Evolutionary conservation across 2,888 invertebrate genomes (phyloP).

Genomic region (Eremobia ochroleuca): DNA sequence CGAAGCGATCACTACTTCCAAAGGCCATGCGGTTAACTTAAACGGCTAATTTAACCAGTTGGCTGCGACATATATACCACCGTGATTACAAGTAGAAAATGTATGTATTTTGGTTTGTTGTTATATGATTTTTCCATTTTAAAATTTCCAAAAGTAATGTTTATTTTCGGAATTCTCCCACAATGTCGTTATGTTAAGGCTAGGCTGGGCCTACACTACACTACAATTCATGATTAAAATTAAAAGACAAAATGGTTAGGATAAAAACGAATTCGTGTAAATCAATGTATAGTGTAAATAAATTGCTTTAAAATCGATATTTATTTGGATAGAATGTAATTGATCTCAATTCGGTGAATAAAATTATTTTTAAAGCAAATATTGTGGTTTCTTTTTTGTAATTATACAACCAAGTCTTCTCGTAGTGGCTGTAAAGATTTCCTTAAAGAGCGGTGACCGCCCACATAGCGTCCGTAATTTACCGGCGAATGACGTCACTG

Average conservation of each 20-base stretch:
- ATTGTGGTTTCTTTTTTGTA: conserved; percentile 7
- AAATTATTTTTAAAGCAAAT: conserved; percentile 66
- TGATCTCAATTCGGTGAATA: conserved; percentile 70
- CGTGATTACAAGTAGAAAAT: background rate
- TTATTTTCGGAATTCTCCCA: conserved; percentile 27
- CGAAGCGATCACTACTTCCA: too few species aligned
- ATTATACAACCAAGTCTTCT: background rate
- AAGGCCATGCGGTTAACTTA: too few species aligned
- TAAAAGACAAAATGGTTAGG: conserved; percentile 42
- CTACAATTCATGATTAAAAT: conserved; percentile 27
- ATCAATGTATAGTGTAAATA: conserved; percentile 68
- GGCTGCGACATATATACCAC: too few species aligned
- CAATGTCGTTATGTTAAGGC: conserved; percentile 12
- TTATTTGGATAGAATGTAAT: conserved; percentile 62
- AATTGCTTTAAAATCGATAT: conserved; percentile 53
- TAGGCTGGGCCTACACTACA: conserved; percentile 49
- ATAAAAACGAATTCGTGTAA: conserved; percentile 45
- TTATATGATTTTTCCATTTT: background rate
- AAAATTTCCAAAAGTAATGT: conserved; percentile 2
- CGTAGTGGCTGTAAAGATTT: background rate
- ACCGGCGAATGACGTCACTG: background rate
- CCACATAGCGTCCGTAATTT: background rate
- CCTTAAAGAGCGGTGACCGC: background rate
- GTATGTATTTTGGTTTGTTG: background rate
- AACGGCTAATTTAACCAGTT: too few species aligned